Evolutionary conservation across 2,888 invertebrate genomes (phyloP), one percentile per base, ranked within the genome.

Genomic region (Diarsia brunnea): DNA sequence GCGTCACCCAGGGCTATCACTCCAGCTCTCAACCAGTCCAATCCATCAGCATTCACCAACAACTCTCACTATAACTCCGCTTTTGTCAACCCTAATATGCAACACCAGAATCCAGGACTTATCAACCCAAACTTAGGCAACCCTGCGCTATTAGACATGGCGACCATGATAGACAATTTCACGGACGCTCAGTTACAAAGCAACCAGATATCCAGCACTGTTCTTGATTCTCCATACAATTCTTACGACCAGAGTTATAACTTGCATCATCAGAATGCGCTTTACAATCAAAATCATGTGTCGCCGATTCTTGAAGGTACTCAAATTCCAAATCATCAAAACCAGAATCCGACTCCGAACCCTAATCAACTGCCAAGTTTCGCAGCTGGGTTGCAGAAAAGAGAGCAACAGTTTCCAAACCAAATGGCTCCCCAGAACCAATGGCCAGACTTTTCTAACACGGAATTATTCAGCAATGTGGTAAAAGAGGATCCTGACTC

Each of bases 171-270:
- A 82, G 98, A 98, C 84, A 98, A 97, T 87, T 98, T 98, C 94
- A 97, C 97, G 53, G 98, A 98, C 89, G 97, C 98, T 27, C 98
- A 98, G 90, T 94, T 98, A 51, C 98, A 98, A 93, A 98, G 98
- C 91, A 98, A 98, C 90, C 98, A 98, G 94, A 98, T 98, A 84
- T 98, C 98, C 58, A 98, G 98, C 90, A 98, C 98, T 21, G 98
- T 98, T 10, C 94, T 98, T 87, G 98, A 98, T 91, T 97, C 97
- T 7, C 97, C 97, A 16, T 97, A 97, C 84, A 96, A 96, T 84
- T 94, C 97, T 47, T 97, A 97, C 65, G 97, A 97, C 81, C 97
- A 97, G 90, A 97, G 97, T 89, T 97, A 97, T 84, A 97, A 97
- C 81, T 96, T 98, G 64, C 97, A 97, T 89, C 97, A 97, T 88